Conservation (phyloP, 1,140 invertebrate species). For the Heterodera carotae region DNA sequence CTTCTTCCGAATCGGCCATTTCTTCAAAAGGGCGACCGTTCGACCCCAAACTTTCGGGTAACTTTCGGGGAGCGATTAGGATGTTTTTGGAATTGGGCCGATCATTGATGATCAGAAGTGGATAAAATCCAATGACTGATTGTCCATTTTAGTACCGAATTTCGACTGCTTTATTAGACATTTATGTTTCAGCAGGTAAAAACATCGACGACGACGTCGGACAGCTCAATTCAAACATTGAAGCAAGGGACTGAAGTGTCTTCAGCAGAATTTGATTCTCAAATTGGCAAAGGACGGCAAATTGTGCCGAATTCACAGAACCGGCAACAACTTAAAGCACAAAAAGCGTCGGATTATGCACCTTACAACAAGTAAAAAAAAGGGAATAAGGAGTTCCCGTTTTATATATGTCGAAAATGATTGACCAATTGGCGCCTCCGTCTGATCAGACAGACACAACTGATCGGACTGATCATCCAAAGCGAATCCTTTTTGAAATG, state of each 20-base stretch:
- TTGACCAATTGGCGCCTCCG: no score
- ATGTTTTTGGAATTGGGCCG: no score
- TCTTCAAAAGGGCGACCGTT: background rate
- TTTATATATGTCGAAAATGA: no score
- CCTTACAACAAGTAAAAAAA: background rate
- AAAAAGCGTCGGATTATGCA: background rate
- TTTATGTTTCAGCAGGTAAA: background rate
- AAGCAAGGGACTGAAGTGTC: background rate
- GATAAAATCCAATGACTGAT: no score
- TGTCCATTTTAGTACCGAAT: background rate
- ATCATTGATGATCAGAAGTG: no score
- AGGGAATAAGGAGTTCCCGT: no score
- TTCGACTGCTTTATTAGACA: background rate
- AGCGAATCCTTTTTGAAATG: no score
- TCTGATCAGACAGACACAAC: no score
- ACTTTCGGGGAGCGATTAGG: no score
- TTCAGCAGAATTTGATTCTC: background rate
- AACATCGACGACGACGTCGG: background rate
- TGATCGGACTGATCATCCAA: no score
- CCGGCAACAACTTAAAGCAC: background rate
- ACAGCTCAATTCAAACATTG: background rate
- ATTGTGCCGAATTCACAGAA: background rate
- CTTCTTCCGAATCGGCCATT: background rate
- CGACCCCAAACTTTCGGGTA: background rate
- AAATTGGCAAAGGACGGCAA: background rate